Evolutionary conservation across 1,140 invertebrate genomes (phyloP), one percentile per base, ranked within the genome.

Genomic region (Platyura marginata): DNA sequence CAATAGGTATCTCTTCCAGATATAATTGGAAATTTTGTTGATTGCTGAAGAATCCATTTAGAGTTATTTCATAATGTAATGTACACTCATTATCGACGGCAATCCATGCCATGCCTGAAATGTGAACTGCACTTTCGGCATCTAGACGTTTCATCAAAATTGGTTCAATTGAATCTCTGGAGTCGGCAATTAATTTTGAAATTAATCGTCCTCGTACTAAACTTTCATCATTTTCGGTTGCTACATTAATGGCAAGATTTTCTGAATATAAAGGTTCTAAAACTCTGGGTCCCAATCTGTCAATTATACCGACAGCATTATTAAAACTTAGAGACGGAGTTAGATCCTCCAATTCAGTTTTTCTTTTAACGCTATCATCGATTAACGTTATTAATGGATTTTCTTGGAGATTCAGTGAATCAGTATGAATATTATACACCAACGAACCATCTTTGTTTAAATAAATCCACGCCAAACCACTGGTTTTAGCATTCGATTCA

Each of bases 211-310:
- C 84, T 8, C 73, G 68, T 1, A 85, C 57, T 3, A 75, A 45
- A 48, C 65, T 53, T 43, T 57, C 52, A 53, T 70, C 67, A 40
- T 63, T 54, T 46, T 71, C 63, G 19, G 74, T 72, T 3, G 70
- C 73, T 16, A 85, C 78, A 46, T 79, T 77, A 0, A 89, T 69
- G 3, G 72, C 73, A 6, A 90, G 57, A 43, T 87, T 80, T 2
- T 81, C 83, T 22, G 74, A 72, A 49, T 89, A 85, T 1, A 91
- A 55, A 1, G 82, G 76, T 49, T 89, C 84, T 9, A 89, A 53
- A 2, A 82, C 68, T 43, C 75, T 69, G 2, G 79, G 76, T 2
- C 69, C 72, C 19, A 79, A 61, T 45, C 71, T 68, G 13, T 73
- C 69, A 2, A 81, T 56, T 1, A 75, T 74, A 2, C 80, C 81